Conservation (phyloP, 2,113 vertebrate genomes). For the Myxocyprinus asiaticus region DNA sequence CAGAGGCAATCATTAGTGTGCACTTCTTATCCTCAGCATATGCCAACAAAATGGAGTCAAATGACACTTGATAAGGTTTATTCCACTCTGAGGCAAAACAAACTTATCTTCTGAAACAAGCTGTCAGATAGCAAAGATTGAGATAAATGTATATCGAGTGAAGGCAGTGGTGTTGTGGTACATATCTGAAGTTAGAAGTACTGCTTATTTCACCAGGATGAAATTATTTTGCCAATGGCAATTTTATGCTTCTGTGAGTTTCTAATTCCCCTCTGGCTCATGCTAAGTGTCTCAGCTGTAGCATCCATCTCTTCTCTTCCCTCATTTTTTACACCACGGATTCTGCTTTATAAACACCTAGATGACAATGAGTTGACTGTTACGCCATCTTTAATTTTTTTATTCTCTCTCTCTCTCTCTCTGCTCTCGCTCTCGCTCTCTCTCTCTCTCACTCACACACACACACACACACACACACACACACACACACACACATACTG, state of each 20-base stretch:
- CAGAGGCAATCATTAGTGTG: constrained; percentile 15
- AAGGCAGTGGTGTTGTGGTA: constrained; percentile 16
- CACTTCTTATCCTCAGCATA: constrained; percentile 21
- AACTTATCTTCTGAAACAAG: constrained; percentile 31
- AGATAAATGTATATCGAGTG: constrained; percentile 38
- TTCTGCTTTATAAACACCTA: constrained; percentile 8
- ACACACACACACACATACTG: not conserved
- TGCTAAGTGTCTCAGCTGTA: constrained; percentile 30
- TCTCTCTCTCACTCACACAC: too few species aligned
- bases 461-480: too few species aligned
- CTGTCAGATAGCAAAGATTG: constrained; percentile 27
- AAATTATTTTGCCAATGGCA: constrained; percentile 46
- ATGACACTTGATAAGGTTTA: constrained; percentile 39
- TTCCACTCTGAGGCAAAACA: constrained; percentile 37
- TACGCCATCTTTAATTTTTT: constrained; percentile 64
- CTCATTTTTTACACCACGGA: not conserved
- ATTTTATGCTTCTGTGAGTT: constrained; percentile 39
- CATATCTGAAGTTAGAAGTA: constrained; percentile 28
- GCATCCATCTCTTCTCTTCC: not conserved
- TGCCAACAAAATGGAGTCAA: constrained; percentile 36
- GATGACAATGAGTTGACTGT: constrained; percentile 33
- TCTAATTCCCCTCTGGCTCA: constrained; percentile 22
- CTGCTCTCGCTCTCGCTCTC: too few species aligned
- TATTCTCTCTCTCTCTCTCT: constrained; percentile 64
- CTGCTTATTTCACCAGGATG: constrained; percentile 36